Conservation (phyloP, 2,888 invertebrate species). For the Tipula helvola region DNA sequence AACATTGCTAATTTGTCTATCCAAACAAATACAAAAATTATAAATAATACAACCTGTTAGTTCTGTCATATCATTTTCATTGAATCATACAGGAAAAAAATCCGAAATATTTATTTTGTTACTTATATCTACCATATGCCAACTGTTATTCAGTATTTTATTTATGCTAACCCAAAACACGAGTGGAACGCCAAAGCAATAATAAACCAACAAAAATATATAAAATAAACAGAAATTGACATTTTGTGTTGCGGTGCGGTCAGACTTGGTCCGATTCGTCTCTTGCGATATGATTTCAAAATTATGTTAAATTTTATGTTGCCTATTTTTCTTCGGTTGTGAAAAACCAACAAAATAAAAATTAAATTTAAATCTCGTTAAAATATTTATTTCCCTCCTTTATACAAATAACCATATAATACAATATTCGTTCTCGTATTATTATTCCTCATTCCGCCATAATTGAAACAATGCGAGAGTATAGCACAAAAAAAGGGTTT, state of each 20-base stretch:
- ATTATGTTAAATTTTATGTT: not conserved
- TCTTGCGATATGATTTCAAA: not conserved
- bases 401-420: not conserved
- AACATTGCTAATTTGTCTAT: not conserved
- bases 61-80: not conserved
- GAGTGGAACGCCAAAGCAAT: not conserved
- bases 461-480: not conserved
- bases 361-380: not conserved
- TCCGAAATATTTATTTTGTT: not conserved
- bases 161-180: not conserved
- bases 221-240: not conserved
- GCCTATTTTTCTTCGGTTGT: not conserved
- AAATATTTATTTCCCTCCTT: not conserved
- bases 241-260: not conserved
- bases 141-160: not conserved
- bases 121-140: not conserved
- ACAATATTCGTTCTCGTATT: no score
- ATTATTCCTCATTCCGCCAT: not conserved
- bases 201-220: not conserved
- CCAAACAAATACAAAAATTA: not conserved
- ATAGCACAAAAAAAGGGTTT: not conserved
- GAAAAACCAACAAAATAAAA: not conserved
- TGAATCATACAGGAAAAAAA: not conserved
- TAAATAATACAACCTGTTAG: not conserved
- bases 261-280: not conserved